Conservation (phyloP, 2,113 vertebrate genomes). For the Pseudonaja textilis region DNA sequence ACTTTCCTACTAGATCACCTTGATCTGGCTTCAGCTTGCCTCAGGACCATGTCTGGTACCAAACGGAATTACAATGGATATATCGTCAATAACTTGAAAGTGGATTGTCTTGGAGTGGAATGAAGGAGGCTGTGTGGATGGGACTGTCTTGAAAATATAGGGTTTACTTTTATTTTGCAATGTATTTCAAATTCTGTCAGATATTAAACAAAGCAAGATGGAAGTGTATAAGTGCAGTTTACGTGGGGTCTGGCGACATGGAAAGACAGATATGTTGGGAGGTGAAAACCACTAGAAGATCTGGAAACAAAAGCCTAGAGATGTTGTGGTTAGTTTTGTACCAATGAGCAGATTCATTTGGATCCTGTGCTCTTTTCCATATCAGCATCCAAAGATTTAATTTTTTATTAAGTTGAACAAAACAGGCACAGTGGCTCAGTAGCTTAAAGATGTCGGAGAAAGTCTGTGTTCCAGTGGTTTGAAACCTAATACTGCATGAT, state of each 20-base stretch:
- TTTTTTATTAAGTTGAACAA: slow-evolving; percentile 6
- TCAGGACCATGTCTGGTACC: not conserved
- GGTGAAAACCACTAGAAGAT: not conserved
- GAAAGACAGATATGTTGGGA: not conserved
- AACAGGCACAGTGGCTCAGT: too few relatives aligned
- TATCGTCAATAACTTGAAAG: not conserved
- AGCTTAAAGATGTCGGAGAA: not conserved
- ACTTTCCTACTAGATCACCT: not conserved
- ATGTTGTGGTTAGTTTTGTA: not conserved
- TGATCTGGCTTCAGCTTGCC: not conserved
- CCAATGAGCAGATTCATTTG: not conserved
- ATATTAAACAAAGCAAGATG: not conserved
- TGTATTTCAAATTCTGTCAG: not conserved
- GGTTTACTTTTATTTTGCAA: not conserved
- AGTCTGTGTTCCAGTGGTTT: not conserved
- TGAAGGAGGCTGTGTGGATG: not conserved
- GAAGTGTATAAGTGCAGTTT: not conserved
- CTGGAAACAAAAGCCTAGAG: not conserved
- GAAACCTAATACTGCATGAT: not conserved
- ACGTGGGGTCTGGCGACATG: not conserved
- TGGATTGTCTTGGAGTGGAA: not conserved
- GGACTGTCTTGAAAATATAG: not conserved
- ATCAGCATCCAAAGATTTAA: not conserved
- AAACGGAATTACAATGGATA: not conserved
- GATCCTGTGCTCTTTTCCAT: not conserved